These are phyloP conservation scores for Scatophagus argus DNA, from an alignment of 2,113 vertebrate species.

Conservation along the genomic window DNA sequence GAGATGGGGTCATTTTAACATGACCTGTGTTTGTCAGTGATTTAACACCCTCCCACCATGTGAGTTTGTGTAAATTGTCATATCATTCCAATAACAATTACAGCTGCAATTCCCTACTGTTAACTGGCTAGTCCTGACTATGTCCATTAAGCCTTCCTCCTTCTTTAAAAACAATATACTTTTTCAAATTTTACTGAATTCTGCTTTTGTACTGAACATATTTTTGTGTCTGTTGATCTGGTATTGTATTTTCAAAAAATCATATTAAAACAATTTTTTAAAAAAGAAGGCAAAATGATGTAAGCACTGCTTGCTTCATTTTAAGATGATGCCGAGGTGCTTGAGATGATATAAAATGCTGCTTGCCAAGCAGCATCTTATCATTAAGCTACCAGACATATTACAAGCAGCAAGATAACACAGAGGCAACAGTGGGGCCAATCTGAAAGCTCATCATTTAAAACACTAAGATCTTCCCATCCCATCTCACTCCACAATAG, in stretches of 20 bases:
- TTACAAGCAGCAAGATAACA: not conserved
- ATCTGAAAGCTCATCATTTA: constrained; percentile 19
- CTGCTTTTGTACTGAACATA: not conserved
- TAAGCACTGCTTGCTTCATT: too few relatives aligned
- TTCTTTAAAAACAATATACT: too few relatives aligned
- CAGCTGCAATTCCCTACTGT: not conserved
- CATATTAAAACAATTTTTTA: not conserved
- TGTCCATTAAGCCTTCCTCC: not conserved
- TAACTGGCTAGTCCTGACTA: not conserved
- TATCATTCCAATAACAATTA: not conserved
- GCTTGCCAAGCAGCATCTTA: too few relatives aligned
- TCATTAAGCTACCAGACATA: not conserved
- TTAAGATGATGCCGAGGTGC: too few relatives aligned
- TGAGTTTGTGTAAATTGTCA: not conserved
- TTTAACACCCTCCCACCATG: not conserved
- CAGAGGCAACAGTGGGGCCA: not conserved
- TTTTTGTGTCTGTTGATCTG: not conserved
- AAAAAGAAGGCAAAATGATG: not conserved
- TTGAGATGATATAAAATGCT: too few relatives aligned
- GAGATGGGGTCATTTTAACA: not conserved
- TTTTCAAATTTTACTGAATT: not conserved
- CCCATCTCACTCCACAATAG: constrained; percentile 37
- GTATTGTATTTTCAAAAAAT: too few relatives aligned
- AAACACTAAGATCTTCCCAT: constrained; percentile 9
- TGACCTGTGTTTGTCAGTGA: not conserved